A percentile compares a stretch with the other conserved stretches of the same genome.
phyloP scores from a whole-genome alignment of 1,140 invertebrate genomes.

The Cotesia glomerata region DNA sequence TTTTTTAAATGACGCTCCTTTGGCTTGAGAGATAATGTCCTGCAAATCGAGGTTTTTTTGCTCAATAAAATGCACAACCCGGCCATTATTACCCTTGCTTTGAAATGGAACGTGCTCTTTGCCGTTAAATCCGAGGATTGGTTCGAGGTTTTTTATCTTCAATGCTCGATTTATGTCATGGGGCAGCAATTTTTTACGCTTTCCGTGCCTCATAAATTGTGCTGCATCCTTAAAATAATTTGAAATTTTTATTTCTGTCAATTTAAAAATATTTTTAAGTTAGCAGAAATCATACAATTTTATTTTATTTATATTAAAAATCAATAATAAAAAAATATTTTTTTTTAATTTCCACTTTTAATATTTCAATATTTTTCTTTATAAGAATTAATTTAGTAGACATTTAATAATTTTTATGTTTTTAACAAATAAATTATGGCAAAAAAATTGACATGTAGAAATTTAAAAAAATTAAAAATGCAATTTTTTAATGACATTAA shows the following conservation, averaged over 20 bases:
- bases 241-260: slow-evolving; percentile 27
- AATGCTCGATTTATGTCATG: slow-evolving; percentile 88
- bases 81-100: slow-evolving; percentile 92
- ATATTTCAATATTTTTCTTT: too few species aligned
- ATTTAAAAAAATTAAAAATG: too few species aligned
- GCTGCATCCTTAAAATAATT: slow-evolving; percentile 76
- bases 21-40: slow-evolving; percentile 78
- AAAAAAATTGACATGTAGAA: too few species aligned
- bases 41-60: slow-evolving; percentile 94
- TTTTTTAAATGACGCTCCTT: slow-evolving; percentile 71
- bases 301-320: too few species aligned
- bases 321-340: too few species aligned
- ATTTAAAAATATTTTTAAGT: too few species aligned
- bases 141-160: slow-evolving; percentile 92
- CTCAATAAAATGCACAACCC: slow-evolving; percentile 93
- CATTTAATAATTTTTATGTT: too few species aligned
- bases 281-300: too few species aligned
- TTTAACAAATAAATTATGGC: too few species aligned
- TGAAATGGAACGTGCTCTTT: slow-evolving; percentile 90
- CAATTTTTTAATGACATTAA: too few species aligned
- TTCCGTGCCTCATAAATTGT: slow-evolving; percentile 93
- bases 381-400: too few species aligned
- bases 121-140: slow-evolving; percentile 89
- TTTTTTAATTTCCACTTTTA: too few species aligned
- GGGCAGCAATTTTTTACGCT: slow-evolving; percentile 80